Evolutionary conservation across 35 echinoderm and acorn worm genomes (phyloP).

Genomic region (Lytechinus pictus): DNA sequence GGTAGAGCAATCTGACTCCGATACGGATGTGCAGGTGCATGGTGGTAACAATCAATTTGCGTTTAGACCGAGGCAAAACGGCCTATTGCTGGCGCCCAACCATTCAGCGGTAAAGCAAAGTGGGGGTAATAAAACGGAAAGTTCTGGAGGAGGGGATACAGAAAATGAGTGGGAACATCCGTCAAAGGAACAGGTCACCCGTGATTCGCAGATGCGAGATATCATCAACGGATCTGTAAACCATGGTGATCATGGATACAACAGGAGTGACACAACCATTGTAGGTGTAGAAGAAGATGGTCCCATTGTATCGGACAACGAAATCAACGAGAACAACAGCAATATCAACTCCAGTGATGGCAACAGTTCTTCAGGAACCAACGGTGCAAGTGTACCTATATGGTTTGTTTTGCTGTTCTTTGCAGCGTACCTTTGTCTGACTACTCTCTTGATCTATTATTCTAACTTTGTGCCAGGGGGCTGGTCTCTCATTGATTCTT

Average conservation of each 20-base stretch:
- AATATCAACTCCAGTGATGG: neutral
- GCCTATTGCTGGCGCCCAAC: neutral
- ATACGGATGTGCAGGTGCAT: neutral
- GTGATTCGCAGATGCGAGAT: neutral
- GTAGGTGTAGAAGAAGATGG: neutral
- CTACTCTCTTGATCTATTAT: slow-evolving; percentile 20
- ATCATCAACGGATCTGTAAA: neutral
- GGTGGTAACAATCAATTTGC: neutral
- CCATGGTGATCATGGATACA: neutral
- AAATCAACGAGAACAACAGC: neutral
- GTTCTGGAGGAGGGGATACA: neutral
- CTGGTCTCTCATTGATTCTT: slow-evolving; percentile 63
- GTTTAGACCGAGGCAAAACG: slow-evolving; percentile 16
- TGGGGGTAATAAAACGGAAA: neutral
- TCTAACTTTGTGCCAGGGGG: neutral
- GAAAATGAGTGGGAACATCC: neutral
- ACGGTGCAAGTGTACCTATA: neutral
- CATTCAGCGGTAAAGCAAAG: neutral
- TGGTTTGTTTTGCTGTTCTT: slow-evolving; percentile 22
- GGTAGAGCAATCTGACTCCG: neutral
- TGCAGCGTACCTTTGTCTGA: neutral
- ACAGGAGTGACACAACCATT: neutral
- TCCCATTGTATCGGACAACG: too few relatives aligned
- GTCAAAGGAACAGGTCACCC: neutral
- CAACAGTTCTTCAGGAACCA: neutral